These are phyloP conservation scores for Meandrina meandrites DNA, from an alignment of 92 coral and sea anemone species.

Conservation along the genomic window DNA sequence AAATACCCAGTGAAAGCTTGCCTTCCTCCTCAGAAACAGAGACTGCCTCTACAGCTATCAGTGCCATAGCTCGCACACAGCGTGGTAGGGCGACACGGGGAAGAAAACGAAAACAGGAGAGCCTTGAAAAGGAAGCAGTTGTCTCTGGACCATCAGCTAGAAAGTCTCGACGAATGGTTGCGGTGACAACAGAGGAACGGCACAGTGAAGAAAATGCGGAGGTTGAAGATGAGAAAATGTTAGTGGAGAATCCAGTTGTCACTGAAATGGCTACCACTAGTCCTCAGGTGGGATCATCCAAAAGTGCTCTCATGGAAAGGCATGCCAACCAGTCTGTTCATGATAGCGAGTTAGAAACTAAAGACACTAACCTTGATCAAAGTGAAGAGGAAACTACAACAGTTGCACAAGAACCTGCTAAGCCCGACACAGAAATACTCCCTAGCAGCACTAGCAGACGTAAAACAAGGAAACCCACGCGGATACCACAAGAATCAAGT, in stretches of 20 bases:
- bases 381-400: not conserved
- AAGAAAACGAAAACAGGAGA: conserved; percentile 33
- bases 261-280: not conserved
- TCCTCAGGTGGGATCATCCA: not conserved
- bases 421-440: not conserved
- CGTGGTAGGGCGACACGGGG: conserved; percentile 19
- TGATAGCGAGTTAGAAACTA: not conserved
- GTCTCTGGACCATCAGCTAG: conserved; percentile 10
- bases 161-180: conserved; percentile 1
- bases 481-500: not conserved
- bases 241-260: conserved; percentile 1
- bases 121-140: not conserved
- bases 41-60: not conserved
- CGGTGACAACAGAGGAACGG: not conserved
- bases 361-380: not conserved
- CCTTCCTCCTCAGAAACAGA: conserved; percentile 34
- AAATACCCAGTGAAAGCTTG: conserved; percentile 15
- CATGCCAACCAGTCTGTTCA: not conserved
- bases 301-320: not conserved
- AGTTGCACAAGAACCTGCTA: not conserved
- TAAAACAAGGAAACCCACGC: conserved; percentile 17
- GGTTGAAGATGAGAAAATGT: not conserved
- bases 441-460: not conserved
- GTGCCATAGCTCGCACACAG: not conserved
- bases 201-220: not conserved